Base-by-base conservation (phyloP, 2,888 invertebrate genomes). In the Amaurobius ferox region DNA sequence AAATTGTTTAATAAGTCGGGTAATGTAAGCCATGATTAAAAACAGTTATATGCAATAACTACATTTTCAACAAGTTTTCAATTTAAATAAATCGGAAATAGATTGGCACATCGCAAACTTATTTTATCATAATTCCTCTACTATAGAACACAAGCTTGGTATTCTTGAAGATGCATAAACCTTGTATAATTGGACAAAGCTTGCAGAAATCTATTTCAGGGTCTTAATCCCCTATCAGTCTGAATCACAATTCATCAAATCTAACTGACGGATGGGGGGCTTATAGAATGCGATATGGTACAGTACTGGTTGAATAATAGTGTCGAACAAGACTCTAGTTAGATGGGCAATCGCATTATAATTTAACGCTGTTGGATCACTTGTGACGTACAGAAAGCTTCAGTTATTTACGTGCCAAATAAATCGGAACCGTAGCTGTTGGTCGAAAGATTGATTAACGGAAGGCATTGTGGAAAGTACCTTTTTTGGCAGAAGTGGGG, bases 261-360 rank as follows among this genome's bases (percentile, higher is more conserved):
- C 3, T 55, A 23, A 55, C 3, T 55, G 55, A 55, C 5, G 55
- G 55, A 16, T 23, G 23, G 23, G 16, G 19, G 11, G 55, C 55
- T 55, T 55, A 23, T 55, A 55, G 19, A 23, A 55, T 16, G 55
- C 19, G 55, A 55, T 55, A 55, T 3, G 23, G 23, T 55, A 55
- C 19, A 19, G 55, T 55, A n/a, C 32, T 71, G 81, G 76, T 83
- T 76, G 76, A 83, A 83, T 83, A 74, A 83, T 83, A 30, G 81
- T 9, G 16, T 30, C 28, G 40, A 76, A 76, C 68, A 30, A 35
- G 71, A 61, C 68, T 83, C 76, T 71, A 76, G 81, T 76, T 76
- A 68, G 81, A 55, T 55, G 23, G 55, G 35, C 81, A 83, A 83
- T 83, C 68, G 62, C 66, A 76, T 83, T 71, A 76, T 71, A 83